Evolutionary conservation across 30 jellyfish, hydroid and myxozoan genomes (phyloP), one percentile per base, ranked within the genome.

Genomic region (Cassiopea andromeda): DNA sequence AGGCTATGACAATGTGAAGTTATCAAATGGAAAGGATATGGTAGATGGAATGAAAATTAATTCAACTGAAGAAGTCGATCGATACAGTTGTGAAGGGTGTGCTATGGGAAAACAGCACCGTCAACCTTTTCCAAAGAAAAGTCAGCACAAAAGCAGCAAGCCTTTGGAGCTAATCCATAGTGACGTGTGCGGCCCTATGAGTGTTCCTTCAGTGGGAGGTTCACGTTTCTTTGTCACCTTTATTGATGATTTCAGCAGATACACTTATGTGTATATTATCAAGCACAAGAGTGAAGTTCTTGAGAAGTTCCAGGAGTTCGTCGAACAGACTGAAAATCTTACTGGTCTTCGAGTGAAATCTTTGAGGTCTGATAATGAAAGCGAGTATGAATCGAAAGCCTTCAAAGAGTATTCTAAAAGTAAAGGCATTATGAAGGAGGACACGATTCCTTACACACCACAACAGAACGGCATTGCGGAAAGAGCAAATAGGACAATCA

Each of bases 11-110:
- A 73, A 50, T 75, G 59, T 85, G 60, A 48, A 75, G 38, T 78
- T 8, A 60, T 44, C 68, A 44, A 50, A 64, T 47, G 73, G 58
- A 2, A 59, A 69, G 14, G 69, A 85, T 1, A 5, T 74, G 49
- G 93, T 85, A 14, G 85, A 74, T 48, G 91, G 48, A 8, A 48
- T 85, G 57, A 64, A 13, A 64, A 2, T 7, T 14, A 27, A 27
- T 27, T 27, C 38, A 27, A 64, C 12, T 10, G 64, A 10, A 6
- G 64, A 10, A 3, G 10, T 3, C 64, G 27, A 2, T 9, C 8
- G 38, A 13, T 2, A 64, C 2, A 27, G 27, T 64, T 64, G 19
- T 9, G 73, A 64, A 27, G 43, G 6, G 15, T 64, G 73, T 17
- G 15, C 15, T 17, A 7, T 5, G 15, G 43, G 43, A 27, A 64